A percentile compares a stretch with the other conserved stretches of the same genome.
phyloP scores from a whole-genome alignment of 1,140 invertebrate genomes.

The Nixonia krombeini region DNA sequence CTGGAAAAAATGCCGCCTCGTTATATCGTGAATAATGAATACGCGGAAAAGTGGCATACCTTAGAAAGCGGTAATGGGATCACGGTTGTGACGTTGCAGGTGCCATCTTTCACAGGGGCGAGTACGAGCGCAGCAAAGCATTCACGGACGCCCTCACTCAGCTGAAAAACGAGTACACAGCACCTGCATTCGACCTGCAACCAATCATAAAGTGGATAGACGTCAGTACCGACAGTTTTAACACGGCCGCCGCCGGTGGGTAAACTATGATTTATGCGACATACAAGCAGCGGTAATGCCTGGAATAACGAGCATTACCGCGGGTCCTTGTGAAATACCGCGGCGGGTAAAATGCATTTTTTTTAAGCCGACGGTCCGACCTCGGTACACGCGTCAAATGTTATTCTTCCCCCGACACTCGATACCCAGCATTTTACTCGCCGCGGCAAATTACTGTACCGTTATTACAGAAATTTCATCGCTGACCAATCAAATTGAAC shows the following conservation, averaged over 20 bases:
- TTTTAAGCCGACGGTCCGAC: too few species aligned
- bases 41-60: too few species aligned
- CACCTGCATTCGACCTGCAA: slow-evolving; percentile 53
- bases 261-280: slow-evolving; percentile 14
- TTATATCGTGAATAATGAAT: too few species aligned
- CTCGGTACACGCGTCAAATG: not conserved
- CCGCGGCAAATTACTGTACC: too few species aligned
- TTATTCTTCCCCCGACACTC: too few species aligned
- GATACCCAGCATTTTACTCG: too few species aligned
- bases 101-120: slow-evolving; percentile 57
- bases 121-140: slow-evolving; percentile 47
- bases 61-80: not conserved
- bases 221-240: slow-evolving; percentile 60
- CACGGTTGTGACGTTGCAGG: slow-evolving; percentile 38
- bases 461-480: too few species aligned
- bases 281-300: slow-evolving; percentile 3
- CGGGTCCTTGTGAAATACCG: slow-evolving; percentile 10
- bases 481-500: too few species aligned
- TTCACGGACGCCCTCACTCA: slow-evolving; percentile 52
- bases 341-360: not conserved
- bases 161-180: slow-evolving; percentile 48
- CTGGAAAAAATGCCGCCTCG: too few species aligned
- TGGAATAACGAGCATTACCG: slow-evolving; percentile 10
- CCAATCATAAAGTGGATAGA: slow-evolving; percentile 45
- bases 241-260: slow-evolving; percentile 51